Base-by-base conservation (phyloP, 2,797 vertebrate genomes). In the Setipinna tenuifilis region DNA sequence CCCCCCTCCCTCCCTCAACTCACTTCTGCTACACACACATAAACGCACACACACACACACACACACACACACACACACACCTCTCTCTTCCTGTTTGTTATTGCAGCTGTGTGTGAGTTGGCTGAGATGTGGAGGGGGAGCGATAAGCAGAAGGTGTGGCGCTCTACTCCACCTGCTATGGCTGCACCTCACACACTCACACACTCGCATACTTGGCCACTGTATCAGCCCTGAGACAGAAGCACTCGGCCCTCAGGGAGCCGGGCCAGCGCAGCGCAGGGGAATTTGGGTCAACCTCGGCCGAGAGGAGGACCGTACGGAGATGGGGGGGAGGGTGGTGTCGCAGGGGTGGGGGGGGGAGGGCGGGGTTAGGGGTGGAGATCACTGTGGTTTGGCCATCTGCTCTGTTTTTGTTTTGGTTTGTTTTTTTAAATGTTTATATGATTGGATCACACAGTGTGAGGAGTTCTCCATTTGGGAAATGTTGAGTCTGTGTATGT, bases 171-270 rank as follows among this genome's bases (percentile, higher is more conserved):
- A 28, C 61, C 61, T 25, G 35, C 35, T 5, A 41, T 41, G 35
- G 23, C 61, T 12, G 61, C 61, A 10, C 12, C 65, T 16, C n/a
- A n/a, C n/a, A n/a, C n/a, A n/a, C n/a, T n/a, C 65, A 31, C 65
- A 71, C 31, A 71, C 65, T 28, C 65, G 31, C 65, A 71, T 71
- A 71, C 65, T 28, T 71, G 28, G 65, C 14, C 65, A 71, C 65
- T 31, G 31, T 31, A 31, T 71, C 65, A 71, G 25, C 62, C 16
- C 4, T 68, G 25, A 31, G 28, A 23, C 9, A 41, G n/a, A 19
- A 61, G 3, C 57, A 59, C 16, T 6, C 65, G 6, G 65, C 12
- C 25, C 25, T 68, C 0, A 12, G 14, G 31, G 31, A 35, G 65
- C 25, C 31, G 17, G 25, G 11, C 12, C 28, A 14, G 16, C 28